Base-by-base conservation (phyloP, 1,140 invertebrate species). In the Drosophila dunni region DNA sequence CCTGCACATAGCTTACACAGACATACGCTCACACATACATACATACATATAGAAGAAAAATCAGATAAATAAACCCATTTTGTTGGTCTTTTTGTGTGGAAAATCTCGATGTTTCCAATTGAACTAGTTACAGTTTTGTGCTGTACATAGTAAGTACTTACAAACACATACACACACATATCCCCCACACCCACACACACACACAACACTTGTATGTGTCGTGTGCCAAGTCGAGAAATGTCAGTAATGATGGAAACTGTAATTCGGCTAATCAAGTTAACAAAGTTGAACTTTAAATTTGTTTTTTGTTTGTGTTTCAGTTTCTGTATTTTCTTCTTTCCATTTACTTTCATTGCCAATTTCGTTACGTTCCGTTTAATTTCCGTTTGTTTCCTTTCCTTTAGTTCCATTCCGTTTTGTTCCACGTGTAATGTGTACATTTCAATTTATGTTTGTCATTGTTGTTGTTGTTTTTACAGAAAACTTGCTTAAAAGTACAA, bases 401-500 rank as follows among this genome's bases (percentile, higher is more conserved):
- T 29, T 29, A 1, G 17, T 20, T 20, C 2, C 17, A 20, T 20
- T 42, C 33, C 7, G 36, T 67, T 67, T 36, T 6, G 46, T 53
- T 74, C 0, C 20, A 29, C 29, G 15, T 53, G 50, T n/a, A 40
- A 38, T 44, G 46, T 61, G 56, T 73, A 56, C 50, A 62, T 74
- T 69, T 50, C 9, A 44, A 74, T 83, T 86, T 88, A 83, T 89
- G 86, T 88, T 73, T 71, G 80, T 89, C 83, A 86, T 83, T 88
- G 79, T 85, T 79, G 75, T 78, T 79, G 80, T 88, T 85, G 82
- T 86, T 89, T 86, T 88, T 88, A 86, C 83, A 88, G 83, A 88
- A 89, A 83, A 89, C 84, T 88, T 88, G 86, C 84, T 86, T 88
- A 89, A 83, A 89, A 88, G 83, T 86, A 79, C 83, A 82, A 66